Conservation (phyloP, 2,113 vertebrate genomes). For the Mus musculus region DNA sequence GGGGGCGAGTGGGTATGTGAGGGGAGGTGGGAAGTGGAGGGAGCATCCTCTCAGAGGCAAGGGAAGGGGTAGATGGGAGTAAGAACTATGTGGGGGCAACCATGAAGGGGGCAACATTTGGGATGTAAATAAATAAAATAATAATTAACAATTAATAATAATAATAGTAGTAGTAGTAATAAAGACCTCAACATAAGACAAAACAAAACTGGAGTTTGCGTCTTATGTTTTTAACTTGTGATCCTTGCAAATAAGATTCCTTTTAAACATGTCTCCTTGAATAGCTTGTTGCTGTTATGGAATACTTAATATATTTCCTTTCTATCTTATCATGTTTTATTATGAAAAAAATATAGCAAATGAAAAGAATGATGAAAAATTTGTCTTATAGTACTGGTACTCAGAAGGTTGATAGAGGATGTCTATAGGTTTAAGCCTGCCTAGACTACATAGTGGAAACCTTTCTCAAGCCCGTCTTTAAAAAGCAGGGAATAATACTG, state of each 20-base stretch:
- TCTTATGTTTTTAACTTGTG: neutral
- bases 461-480: neutral
- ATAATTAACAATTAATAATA: too few species aligned
- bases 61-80: too few species aligned
- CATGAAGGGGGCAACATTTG: too few species aligned
- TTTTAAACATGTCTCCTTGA: neutral
- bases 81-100: too few species aligned
- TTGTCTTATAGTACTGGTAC: neutral
- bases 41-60: too few species aligned
- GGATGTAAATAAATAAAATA: too few species aligned
- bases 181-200: too few species aligned
- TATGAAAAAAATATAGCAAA: neutral
- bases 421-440: neutral
- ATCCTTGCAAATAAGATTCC: neutral
- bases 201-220: neutral
- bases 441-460: neutral
- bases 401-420: neutral
- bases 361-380: neutral
- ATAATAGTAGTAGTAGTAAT: too few species aligned
- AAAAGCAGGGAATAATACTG: neutral
- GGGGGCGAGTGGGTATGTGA: too few species aligned
- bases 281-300: neutral
- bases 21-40: too few species aligned
- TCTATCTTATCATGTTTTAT: neutral
- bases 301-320: neutral